Conservation (phyloP, 2,888 invertebrate genomes). For the Nomada fucata region DNA sequence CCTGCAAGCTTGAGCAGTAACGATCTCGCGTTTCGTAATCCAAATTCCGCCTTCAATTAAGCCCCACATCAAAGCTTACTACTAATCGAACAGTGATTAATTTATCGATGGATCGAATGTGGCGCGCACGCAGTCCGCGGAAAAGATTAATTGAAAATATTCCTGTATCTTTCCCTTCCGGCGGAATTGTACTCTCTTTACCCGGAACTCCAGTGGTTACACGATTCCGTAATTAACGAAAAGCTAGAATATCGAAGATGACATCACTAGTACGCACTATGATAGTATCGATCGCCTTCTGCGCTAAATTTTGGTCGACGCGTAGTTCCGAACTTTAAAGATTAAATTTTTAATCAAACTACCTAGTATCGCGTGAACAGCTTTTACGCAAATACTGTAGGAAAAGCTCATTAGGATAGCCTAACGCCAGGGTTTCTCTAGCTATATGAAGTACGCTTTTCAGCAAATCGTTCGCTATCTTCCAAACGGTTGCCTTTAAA, state of each 20-base stretch:
- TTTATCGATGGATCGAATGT: not conserved
- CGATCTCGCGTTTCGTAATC: not conserved
- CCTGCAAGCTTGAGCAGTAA: not conserved
- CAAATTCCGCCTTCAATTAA: not conserved
- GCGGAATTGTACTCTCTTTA: not conserved
- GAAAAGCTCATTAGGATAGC: too few species aligned
- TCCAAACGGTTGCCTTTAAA: not conserved
- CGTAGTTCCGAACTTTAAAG: not conserved
- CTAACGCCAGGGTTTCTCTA: too few species aligned
- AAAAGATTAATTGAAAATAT: too few species aligned
- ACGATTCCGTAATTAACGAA: slow-evolving; percentile 26
- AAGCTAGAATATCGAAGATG: slow-evolving; percentile 25
- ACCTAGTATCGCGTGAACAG: too few species aligned
- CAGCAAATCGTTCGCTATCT: slow-evolving; percentile 10
- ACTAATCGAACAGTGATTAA: not conserved
- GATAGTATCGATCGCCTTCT: slow-evolving; percentile 41
- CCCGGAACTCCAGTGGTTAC: too few species aligned
- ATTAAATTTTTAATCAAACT: too few species aligned
- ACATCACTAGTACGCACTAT: slow-evolving; percentile 18
- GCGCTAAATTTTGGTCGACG: slow-evolving; percentile 18
- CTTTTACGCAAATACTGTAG: too few species aligned
- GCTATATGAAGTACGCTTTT: not conserved
- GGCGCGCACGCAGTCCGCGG: too few species aligned
- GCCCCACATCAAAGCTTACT: too few species aligned
- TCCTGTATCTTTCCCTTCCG: too few species aligned